Evolutionary conservation across 2,888 invertebrate species (phyloP), one percentile per base, ranked within the genome.

Genomic region (Colletes collaris): DNA sequence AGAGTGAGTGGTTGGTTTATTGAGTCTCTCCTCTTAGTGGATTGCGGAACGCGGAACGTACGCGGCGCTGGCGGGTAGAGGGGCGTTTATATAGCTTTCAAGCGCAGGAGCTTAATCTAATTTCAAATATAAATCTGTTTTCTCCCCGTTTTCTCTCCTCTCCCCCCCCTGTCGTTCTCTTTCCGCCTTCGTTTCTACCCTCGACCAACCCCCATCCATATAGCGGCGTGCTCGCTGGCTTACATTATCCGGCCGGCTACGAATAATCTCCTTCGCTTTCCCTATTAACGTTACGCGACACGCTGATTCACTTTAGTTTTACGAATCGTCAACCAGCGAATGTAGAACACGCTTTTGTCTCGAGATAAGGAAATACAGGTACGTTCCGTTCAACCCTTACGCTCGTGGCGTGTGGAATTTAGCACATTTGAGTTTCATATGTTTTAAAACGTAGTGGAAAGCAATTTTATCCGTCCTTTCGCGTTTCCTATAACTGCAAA

Each of bases 51-150:
- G 89, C 82, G 88, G 87, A 85, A 87, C 86, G 86, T 83, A 83
- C 79, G 83, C 84, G 83, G 84, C 85, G 83, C 87, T 80, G 84
- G 83, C 77, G 87, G 79, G 84, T 73, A 76, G 83, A 87, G 88
- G 89, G 90, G 89, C 92, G 91, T 92, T 92, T 92, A 92, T 92
- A 92, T 92, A 92, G 92, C 92, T 92, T 92, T 92, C 92, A 92
- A 92, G 92, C 91, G 91, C 92, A 92, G 92, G 88, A 92, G 92
- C 92, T 92, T 92, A 92, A 92, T 92, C 92, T 92, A 92, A 92
- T 92, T 92, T 92, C 92, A 92, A 92, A 92, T 92, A 92, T 92
- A 92, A 92, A 92, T 92, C 92, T 92, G 91, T 92, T 91, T 89
- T 90, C 89, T 91, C 89, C 87, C 86, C 85, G 84, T 82, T 66